phyloP scores from a whole-genome alignment of 2,888 invertebrate genomes.

The Ethmia dodecea region DNA sequence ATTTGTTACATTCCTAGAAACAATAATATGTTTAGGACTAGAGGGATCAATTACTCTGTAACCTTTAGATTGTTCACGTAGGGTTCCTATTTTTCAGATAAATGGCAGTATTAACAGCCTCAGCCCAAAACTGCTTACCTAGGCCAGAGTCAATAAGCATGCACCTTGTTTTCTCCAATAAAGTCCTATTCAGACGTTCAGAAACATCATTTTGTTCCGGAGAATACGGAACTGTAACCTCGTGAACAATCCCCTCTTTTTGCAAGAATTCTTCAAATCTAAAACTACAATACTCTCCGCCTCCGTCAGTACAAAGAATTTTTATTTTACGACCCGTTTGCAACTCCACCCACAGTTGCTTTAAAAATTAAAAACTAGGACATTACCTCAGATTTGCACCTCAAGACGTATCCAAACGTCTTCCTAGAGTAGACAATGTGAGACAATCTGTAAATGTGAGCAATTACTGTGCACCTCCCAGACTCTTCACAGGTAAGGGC shows the following conservation, averaged over 20 bases:
- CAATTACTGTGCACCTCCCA: constrained; percentile 8
- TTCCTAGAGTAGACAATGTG: constrained; percentile 9
- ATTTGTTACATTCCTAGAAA: constrained; percentile 6
- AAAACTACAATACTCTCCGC: constrained; percentile 4
- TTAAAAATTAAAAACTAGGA: constrained; percentile 8
- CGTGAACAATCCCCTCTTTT: constrained; percentile 8
- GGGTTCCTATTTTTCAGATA: constrained; percentile 12
- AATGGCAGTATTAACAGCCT: constrained; percentile 13
- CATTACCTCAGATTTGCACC: constrained; percentile 7
- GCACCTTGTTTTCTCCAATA: constrained; percentile 8
- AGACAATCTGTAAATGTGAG: constrained; percentile 12
- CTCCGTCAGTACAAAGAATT: constrained; percentile 5
- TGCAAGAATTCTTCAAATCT: constrained; percentile 1
- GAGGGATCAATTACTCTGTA: constrained; percentile 1
- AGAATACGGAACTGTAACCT: constrained; percentile 4
- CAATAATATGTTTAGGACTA: constrained; percentile 2
- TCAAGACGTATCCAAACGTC: constrained; percentile 7
- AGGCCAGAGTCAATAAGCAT: constrained; percentile 9
- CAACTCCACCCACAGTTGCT: constrained; percentile 3
- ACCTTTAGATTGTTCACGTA: background rate
- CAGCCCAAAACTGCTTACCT: constrained; percentile 12
- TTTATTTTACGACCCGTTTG: constrained; percentile 5
- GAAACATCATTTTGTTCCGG: constrained; percentile 8
- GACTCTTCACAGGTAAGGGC: constrained; percentile 4
- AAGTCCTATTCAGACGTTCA: constrained; percentile 3